Base-by-base conservation (phyloP, 2,888 invertebrate species). In the Malthinus flaveolus region DNA sequence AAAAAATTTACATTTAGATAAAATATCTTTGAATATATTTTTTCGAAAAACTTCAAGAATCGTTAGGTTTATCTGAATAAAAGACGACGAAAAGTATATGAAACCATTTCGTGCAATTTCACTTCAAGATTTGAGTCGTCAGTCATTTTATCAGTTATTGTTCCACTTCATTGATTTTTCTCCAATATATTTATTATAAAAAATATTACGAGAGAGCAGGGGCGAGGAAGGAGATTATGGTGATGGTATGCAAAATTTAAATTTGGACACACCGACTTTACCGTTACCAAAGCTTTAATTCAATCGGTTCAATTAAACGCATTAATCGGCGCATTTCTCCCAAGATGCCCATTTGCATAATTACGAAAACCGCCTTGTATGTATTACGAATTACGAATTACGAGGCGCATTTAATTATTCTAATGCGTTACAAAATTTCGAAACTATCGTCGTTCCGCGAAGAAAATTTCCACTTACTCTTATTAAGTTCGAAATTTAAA, bases 321-420 rank as follows among this genome's bases (percentile, higher is more conserved):
- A 64, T 59, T 64, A 64, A 65, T 62, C 64, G 59, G 58, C 63
- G 61, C 65, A 62, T 62, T 60, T 61, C 65, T 62, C 65, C 45
- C 52, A 49, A 54, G 64, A 62, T 58, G 56, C 53, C 55, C 50
- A 65, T 63, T 65, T 65, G 61, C 65, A 63, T 65, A 61, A 60
- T 62, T 59, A 57, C 54, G 35, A 44, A 55, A 53, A 49, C 58
- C 47, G 49, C 37, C 44, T 47, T 54, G 53, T 45, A n/a, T 54
- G 59, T 59, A 49, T 59, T n/a, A n/a, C n/a, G n/a, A n/a, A n/a
- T n/a, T n/a, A n/a, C n/a, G n/a, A n/a, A 55, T 54, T 54, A 42
- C 15, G 49, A 54, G 46, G 54, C 54, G 50, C 32, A 58, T 54
- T 58, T 58, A 54, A 54, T 54, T 54, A 59, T 48, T 49, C 34